Evolutionary conservation across 92 coral and sea anemone species (phyloP), one percentile per base, ranked within the genome.

Genomic region (Umimayanthus chanpuru): DNA sequence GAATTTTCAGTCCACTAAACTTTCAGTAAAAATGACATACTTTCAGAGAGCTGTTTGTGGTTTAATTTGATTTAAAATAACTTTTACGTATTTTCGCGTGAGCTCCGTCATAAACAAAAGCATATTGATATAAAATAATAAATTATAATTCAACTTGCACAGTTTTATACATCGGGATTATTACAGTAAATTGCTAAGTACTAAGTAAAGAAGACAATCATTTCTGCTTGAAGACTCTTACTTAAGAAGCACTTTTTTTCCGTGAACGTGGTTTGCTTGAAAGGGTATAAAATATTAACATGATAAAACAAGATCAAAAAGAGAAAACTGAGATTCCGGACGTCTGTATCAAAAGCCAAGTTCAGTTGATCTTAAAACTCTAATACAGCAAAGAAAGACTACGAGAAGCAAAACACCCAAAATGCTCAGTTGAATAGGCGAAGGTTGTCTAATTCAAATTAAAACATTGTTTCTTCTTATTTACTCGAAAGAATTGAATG

Each of bases 211-310:
- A 68, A 43, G 20, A 14, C 41, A n/a, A 23, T 66, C 66, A 28
- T 44, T 16, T 49, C 16, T 43, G 12, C 29, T 38, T 81, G 38
- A 6, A 61, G 41, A 38, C 25, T 23, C 75, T 66, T 65, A 26
- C 30, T 41, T 36, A 28, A 70, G 15, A 14, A 78, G 30, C 82
- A 29, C n/a, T 83, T 65, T 40, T 58, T 83, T 70, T 32, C 50
- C 55, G 79, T 79, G 83, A 83, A 88, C 93, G 93, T 91, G 91
- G 93, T 83, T 84, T 21, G 1, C 70, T 64, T 91, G 73, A 92
- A 89, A 92, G 66, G 92, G 18, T 70, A 92, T 92, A 76, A 92
- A 92, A 89, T 92, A 92, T 92, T 92, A 89, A 92, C 80, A 86
- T n/a, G 81, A 43, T 44, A 79, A 78, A 80, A 86, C 82, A 77